Conservation (phyloP, 2,888 invertebrate species). For the Octonoba sinensis region DNA sequence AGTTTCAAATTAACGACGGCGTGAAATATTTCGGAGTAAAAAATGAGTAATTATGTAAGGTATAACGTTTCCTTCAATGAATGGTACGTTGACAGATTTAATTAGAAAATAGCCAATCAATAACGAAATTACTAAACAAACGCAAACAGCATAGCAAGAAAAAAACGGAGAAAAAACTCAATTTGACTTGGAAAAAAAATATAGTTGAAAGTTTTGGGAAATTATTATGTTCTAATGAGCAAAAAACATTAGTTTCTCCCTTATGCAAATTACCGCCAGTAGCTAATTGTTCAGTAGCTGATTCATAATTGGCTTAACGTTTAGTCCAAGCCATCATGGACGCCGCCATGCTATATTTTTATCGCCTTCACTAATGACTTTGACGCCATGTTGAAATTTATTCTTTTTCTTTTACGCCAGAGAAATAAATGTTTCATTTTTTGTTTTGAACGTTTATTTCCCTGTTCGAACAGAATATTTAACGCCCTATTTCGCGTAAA, state of each 20-base stretch:
- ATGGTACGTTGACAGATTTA: constrained; percentile 45
- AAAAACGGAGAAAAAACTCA: constrained; percentile 4
- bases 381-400: constrained; percentile 39
- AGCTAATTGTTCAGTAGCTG: constrained; percentile 49
- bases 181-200: constrained; percentile 2
- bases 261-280: constrained; percentile 38
- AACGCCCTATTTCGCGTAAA: constrained; percentile 8
- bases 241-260: constrained; percentile 40
- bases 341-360: constrained; percentile 35
- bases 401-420: constrained; percentile 14
- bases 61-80: constrained; percentile 6
- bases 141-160: constrained; percentile 19
- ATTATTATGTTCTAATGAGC: constrained; percentile 46
- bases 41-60: constrained; percentile 25
- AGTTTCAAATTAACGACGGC: too few species aligned
- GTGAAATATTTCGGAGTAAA: background rate
- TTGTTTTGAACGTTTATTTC: constrained; percentile 11
- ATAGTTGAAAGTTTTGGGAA: constrained; percentile 1
- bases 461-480: constrained; percentile 12
- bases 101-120: constrained; percentile 51
- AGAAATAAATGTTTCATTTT: constrained; percentile 13
- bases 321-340: constrained; percentile 36
- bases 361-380: constrained; percentile 40
- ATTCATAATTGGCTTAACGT: constrained; percentile 50
- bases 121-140: constrained; percentile 42